Percentiles rank a stretch among this genome's conserved stretches.
phyloP scores from a whole-genome alignment of 2,113 vertebrate genomes.

The Otis tarda region DNA sequence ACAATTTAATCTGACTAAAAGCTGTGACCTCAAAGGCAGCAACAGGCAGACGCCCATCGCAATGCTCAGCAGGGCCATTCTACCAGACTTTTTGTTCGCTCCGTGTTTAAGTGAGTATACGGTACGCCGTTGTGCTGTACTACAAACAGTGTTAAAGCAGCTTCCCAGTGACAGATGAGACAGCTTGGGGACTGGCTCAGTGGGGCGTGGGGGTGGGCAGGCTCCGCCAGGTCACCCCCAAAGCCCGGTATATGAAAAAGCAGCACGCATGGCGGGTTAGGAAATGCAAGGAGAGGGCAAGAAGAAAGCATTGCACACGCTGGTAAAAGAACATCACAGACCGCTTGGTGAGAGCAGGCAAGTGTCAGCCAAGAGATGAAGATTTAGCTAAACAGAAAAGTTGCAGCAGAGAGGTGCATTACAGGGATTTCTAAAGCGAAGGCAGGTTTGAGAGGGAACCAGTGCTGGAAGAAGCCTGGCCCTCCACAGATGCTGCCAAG shows the following conservation, averaged over 20 bases:
- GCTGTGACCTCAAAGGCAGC: not conserved
- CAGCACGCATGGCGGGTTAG: not conserved
- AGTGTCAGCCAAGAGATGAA: not conserved
- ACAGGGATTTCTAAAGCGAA: not conserved
- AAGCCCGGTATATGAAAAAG: not conserved
- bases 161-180: not conserved
- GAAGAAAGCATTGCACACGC: not conserved
- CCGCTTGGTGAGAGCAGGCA: not conserved
- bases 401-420: not conserved
- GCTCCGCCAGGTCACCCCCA: not conserved
- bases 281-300: not conserved
- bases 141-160: not conserved
- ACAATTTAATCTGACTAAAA: constrained; percentile 43
- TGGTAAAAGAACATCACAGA: not conserved
- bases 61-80: constrained; percentile 9
- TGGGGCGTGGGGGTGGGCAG: not conserved
- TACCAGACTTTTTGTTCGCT: not conserved
- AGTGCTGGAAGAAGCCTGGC: not conserved
- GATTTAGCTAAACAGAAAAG: not conserved
- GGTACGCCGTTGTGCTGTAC: not conserved
- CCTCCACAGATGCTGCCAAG: not conserved
- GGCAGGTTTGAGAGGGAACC: not conserved
- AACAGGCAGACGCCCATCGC: not conserved
- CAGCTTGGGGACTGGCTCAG: fast-evolving
- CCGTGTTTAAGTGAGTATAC: not conserved